These are phyloP conservation scores for Paramormyrops kingsleyae DNA, from an alignment of 2,113 vertebrate genomes.

Conservation along the genomic window DNA sequence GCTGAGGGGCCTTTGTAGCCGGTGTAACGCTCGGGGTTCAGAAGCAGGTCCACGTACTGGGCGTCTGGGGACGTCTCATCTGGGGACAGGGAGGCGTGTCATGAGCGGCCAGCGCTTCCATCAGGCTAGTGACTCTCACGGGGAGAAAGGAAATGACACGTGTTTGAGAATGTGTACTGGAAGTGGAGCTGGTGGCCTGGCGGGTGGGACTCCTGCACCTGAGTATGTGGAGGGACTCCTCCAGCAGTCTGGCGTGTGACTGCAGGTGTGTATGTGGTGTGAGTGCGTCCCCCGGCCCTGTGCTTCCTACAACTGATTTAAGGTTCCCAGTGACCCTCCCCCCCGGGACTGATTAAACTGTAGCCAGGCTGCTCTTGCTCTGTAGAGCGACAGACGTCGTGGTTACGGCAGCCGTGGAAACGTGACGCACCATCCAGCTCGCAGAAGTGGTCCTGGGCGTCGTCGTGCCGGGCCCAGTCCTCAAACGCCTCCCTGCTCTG, in stretches of 20 bases:
- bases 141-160: neutral
- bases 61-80: conserved; percentile 86
- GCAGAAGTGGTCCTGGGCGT: conserved; percentile 95
- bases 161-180: neutral
- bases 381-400: neutral
- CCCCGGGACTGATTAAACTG: neutral
- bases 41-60: conserved; percentile 84
- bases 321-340: neutral
- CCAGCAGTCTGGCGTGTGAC: neutral
- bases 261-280: neutral
- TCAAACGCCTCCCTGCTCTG: conserved; percentile 93
- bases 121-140: neutral
- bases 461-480: conserved; percentile 94
- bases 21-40: conserved; percentile 87
- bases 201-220: neutral
- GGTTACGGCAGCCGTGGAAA: neutral
- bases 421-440: conserved; percentile 82
- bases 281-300: neutral
- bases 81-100: conserved; percentile 37
- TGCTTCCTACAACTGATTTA: neutral
- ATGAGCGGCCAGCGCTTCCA: neutral
- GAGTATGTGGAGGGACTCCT: neutral
- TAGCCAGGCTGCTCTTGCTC: neutral
- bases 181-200: neutral
- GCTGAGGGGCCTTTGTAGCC: conserved; percentile 89